Conservation (phyloP, 1,140 invertebrate genomes). For the Cotesia typhae region DNA sequence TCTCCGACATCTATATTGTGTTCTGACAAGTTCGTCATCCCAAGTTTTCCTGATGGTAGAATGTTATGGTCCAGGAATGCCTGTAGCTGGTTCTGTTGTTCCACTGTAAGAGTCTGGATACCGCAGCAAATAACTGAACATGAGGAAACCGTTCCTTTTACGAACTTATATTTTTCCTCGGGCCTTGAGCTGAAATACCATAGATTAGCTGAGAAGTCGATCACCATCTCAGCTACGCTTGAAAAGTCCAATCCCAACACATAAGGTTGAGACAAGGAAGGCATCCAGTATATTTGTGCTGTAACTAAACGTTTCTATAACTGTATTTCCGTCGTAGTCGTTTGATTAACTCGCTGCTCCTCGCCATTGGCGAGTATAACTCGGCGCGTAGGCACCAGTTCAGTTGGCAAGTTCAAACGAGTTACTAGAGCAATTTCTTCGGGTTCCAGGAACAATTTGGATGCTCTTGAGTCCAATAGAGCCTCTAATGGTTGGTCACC, state of each 20-base stretch:
- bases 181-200: constrained; percentile 15
- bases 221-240: neutral
- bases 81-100: neutral
- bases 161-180: neutral
- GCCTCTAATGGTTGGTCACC: constrained; percentile 3
- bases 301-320: neutral
- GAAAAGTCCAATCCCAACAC: constrained; percentile 33
- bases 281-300: constrained; percentile 8
- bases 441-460: constrained; percentile 23
- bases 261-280: constrained; percentile 10
- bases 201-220: constrained; percentile 13
- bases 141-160: neutral
- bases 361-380: constrained; percentile 24
- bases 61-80: constrained; percentile 4
- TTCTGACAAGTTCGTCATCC: constrained; percentile 39
- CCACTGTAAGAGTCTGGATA: neutral
- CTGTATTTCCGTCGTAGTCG: neutral
- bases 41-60: neutral
- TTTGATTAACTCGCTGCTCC: neutral
- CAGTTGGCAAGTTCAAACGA: neutral
- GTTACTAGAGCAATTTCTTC: neutral
- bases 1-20: constrained; percentile 47
- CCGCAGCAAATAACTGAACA: constrained; percentile 12
- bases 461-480: constrained; percentile 25
- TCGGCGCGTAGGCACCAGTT: neutral